A percentile compares a stretch with the other conserved stretches of the same genome.
Conservation (phyloP, 92 coral and sea anemone genomes). For the Palythoa heliodiscus region DNA sequence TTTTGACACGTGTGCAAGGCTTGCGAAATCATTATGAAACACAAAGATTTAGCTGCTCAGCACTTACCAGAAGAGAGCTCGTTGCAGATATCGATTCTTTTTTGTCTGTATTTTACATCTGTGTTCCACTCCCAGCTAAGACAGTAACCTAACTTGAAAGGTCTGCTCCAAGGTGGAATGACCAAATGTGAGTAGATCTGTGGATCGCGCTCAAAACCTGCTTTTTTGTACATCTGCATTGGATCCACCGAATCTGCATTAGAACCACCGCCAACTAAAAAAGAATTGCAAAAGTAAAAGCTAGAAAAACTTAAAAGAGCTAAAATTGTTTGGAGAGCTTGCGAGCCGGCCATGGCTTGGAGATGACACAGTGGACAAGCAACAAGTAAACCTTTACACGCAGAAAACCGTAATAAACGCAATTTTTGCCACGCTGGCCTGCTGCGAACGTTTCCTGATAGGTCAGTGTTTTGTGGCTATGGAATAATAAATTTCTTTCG, state of each 20-base stretch:
- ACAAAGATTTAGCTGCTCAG: not conserved
- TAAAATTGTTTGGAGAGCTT: slow-evolving; percentile 16
- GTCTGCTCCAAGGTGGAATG: slow-evolving; percentile 96
- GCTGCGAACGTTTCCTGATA: slow-evolving; percentile 23
- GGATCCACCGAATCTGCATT: slow-evolving; percentile 40
- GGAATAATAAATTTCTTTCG: not conserved
- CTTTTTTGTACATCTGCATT: slow-evolving; percentile 44
- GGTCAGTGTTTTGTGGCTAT: slow-evolving; percentile 5
- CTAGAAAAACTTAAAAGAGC: slow-evolving; percentile 37
- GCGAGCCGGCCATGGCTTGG: slow-evolving; percentile 17
- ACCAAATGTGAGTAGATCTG: slow-evolving; percentile 89
- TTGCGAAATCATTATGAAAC: not conserved
- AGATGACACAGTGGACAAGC: not conserved
- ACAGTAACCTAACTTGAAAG: slow-evolving; percentile 94
- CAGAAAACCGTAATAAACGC: slow-evolving; percentile 25
- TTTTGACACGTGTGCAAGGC: slow-evolving; percentile 34
- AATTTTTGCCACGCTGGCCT: slow-evolving; percentile 44
- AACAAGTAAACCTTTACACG: slow-evolving; percentile 7
- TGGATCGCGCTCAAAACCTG: slow-evolving; percentile 78
- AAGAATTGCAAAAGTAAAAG: slow-evolving; percentile 26
- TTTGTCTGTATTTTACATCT: slow-evolving; percentile 89
- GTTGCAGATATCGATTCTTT: slow-evolving; percentile 82
- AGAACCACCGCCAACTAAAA: slow-evolving; percentile 36
- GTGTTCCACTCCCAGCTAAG: slow-evolving; percentile 99
- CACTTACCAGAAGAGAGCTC: slow-evolving; percentile 82